These are phyloP conservation scores for Drosophila ercepeae DNA, from an alignment of 1,140 invertebrate species.

Conservation along the genomic window DNA sequence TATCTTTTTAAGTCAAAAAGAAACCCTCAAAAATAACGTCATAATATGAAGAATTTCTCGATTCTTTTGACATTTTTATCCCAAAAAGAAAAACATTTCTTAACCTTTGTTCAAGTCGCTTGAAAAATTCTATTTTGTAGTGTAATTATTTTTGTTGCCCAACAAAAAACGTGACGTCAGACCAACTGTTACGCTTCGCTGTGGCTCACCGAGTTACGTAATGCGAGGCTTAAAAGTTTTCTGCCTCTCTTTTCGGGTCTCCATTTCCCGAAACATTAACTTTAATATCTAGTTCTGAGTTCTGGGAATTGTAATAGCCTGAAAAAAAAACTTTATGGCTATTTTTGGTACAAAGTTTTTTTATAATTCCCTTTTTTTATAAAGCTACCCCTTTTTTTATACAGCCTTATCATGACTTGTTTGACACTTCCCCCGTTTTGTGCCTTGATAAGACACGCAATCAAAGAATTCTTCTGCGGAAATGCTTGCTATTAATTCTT, in stretches of 20 bases:
- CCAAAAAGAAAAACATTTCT: slow-evolving; percentile 18
- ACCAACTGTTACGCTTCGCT: slow-evolving; percentile 68
- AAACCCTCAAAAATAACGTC: too few relatives aligned
- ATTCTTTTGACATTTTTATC: slow-evolving; percentile 1
- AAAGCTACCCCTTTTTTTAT: slow-evolving; percentile 27
- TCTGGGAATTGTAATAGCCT: slow-evolving; percentile 14
- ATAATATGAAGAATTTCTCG: not conserved
- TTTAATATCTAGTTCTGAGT: slow-evolving; percentile 18
- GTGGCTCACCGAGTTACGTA: slow-evolving; percentile 41
- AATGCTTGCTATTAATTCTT: slow-evolving; percentile 15
- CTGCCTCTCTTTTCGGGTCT: not conserved
- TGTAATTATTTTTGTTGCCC: slow-evolving; percentile 18
- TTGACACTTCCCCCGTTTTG: slow-evolving; percentile 13
- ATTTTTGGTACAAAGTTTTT: slow-evolving; percentile 16
- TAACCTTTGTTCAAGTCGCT: slow-evolving; percentile 2
- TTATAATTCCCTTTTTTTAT: not conserved
- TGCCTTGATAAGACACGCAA: slow-evolving; percentile 34
- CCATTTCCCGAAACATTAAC: not conserved
- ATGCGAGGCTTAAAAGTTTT: slow-evolving; percentile 36
- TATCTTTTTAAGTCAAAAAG: too few relatives aligned
- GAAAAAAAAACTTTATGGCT: slow-evolving; percentile 11
- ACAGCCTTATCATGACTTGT: slow-evolving; percentile 25
- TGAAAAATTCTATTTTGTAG: slow-evolving; percentile 37
- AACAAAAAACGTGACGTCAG: slow-evolving; percentile 60
- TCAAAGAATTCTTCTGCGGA: slow-evolving; percentile 28